Percentiles rank a stretch among this genome's conserved stretches.
Evolutionary conservation across 2,797 vertebrate genomes (phyloP).

Genomic region (Lacerta viridis): DNA sequence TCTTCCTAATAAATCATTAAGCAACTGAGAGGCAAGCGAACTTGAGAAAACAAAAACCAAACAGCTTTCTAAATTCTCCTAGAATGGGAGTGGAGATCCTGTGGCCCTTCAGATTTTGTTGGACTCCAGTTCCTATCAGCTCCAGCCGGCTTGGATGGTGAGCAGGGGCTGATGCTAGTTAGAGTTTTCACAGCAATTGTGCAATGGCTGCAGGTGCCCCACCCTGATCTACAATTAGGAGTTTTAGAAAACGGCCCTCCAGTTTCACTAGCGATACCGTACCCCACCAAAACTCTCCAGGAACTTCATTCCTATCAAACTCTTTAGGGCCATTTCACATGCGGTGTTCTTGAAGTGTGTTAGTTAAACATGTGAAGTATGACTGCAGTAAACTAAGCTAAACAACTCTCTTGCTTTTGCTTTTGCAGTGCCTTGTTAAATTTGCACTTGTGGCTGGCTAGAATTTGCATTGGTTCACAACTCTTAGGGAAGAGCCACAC

Average conservation of each 20-base stretch:
- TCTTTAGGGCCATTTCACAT: neutral
- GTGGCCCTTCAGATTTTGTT: no score
- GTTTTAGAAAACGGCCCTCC: slow-evolving; percentile 44
- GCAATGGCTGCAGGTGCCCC: no score
- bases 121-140: no score
- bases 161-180: no score
- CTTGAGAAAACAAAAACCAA: neutral
- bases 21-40: neutral
- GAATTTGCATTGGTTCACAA: no score
- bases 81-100: neutral
- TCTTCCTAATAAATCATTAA: slow-evolving; percentile 12
- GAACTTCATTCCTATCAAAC: no score
- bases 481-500: rapidly evolving
- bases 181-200: no score
- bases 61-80: neutral
- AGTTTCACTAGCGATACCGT: neutral
- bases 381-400: neutral
- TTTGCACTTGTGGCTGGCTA: neutral
- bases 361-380: neutral
- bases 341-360: neutral
- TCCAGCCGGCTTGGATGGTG: no score
- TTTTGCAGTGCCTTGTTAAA: neutral
- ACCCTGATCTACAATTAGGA: neutral
- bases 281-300: neutral
- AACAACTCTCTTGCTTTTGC: neutral